Conservation (phyloP, 2,888 invertebrate genomes). For the Melikaiella ostensackeni region DNA sequence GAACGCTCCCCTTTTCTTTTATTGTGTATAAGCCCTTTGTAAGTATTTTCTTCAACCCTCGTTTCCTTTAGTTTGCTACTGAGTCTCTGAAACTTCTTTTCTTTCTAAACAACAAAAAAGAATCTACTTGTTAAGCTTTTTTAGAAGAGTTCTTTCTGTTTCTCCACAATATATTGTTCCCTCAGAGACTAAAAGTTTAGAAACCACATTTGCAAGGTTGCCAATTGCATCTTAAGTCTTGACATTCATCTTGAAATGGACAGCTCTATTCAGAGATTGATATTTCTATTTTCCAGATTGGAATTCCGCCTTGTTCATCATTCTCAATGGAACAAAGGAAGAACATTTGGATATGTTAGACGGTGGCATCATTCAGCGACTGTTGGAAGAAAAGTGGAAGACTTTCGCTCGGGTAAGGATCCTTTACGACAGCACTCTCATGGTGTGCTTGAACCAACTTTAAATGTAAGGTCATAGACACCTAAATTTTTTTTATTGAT, state of each 20-base stretch:
- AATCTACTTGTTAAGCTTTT: slow-evolving; percentile 22
- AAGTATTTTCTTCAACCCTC: background rate
- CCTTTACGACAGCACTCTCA: slow-evolving; percentile 32
- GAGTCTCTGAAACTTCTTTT: slow-evolving; percentile 14
- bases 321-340: slow-evolving; percentile 97
- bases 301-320: slow-evolving; percentile 98
- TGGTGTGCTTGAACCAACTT: too few relatives aligned
- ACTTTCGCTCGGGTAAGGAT: slow-evolving; percentile 92
- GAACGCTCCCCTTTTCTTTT: background rate
- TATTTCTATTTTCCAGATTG: slow-evolving; percentile 85
- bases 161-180: slow-evolving; percentile 6
- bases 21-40: slow-evolving; percentile 18
- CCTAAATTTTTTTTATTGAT: too few relatives aligned
- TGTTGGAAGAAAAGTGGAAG: slow-evolving; percentile 99
- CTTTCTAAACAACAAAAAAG: slow-evolving; percentile 1
- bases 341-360: slow-evolving; percentile 99
- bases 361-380: slow-evolving; percentile 97
- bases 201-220: slow-evolving; percentile 5
- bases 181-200: slow-evolving; percentile 26
- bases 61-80: slow-evolving; percentile 11
- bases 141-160: slow-evolving; percentile 3
- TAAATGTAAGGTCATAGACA: too few relatives aligned
- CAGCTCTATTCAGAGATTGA: background rate
- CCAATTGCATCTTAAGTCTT: background rate
- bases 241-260: slow-evolving; percentile 7